Percentiles rank a stretch among this genome's conserved stretches.
Evolutionary conservation across 2,797 vertebrate genomes (phyloP).

Genomic region (Carapus acus): DNA sequence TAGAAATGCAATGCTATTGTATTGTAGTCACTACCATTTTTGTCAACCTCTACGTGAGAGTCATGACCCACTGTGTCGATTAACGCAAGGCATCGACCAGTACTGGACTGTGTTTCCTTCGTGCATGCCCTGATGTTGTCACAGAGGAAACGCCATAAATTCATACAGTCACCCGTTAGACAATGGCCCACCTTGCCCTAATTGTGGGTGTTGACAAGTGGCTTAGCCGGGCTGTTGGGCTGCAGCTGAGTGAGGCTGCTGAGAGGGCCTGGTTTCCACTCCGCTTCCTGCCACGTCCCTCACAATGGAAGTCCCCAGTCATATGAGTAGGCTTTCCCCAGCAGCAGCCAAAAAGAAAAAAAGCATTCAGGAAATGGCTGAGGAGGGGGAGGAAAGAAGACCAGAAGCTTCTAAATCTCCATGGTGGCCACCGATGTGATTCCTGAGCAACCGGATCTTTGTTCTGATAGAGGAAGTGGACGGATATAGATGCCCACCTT

Average conservation of each 20-base stretch:
- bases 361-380: slow-evolving; percentile 46
- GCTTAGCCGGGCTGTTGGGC: slow-evolving; percentile 54
- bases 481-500: slow-evolving; percentile 38
- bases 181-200: slow-evolving; percentile 47
- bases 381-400: slow-evolving; percentile 30
- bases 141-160: slow-evolving; percentile 36
- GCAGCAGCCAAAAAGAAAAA: slow-evolving; percentile 54
- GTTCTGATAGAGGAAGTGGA: slow-evolving; percentile 44
- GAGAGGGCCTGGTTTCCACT: slow-evolving; percentile 57
- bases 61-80: too few species aligned
- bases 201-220: slow-evolving; percentile 69
- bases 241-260: slow-evolving; percentile 62
- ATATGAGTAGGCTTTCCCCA: slow-evolving; percentile 54
- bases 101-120: slow-evolving; percentile 19
- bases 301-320: slow-evolving; percentile 67
- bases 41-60: slow-evolving; percentile 33
- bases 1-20: too few species aligned
- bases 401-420: slow-evolving; percentile 32
- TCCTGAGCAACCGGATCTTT: slow-evolving; percentile 41
- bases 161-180: slow-evolving; percentile 23
- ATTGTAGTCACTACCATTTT: too few species aligned
- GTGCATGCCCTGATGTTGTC: slow-evolving; percentile 1
- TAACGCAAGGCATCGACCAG: slow-evolving; percentile 17
- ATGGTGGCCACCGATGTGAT: slow-evolving; percentile 32
- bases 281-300: slow-evolving; percentile 63